phyloP scores from a whole-genome alignment of 2,113 vertebrate genomes.

The Bubo bubo region DNA sequence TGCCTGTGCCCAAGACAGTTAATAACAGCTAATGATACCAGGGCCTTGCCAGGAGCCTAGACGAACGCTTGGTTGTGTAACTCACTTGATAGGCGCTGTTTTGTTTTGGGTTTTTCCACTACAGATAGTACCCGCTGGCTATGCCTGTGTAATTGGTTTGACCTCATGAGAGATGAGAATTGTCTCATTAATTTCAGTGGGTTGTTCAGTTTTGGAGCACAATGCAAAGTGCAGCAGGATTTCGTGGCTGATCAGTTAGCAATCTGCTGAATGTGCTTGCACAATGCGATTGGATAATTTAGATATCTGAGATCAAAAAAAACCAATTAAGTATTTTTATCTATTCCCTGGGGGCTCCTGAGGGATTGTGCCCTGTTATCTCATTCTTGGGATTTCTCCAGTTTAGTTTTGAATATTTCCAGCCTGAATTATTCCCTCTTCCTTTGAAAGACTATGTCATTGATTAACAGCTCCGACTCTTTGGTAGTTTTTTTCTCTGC shows the following conservation, averaged over 20 bases:
- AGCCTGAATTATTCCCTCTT: neutral
- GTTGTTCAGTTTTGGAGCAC: constrained; percentile 23
- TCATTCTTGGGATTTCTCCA: neutral
- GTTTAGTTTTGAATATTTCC: neutral
- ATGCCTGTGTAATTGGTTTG: neutral
- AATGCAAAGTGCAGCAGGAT: constrained; percentile 10
- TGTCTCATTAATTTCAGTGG: constrained; percentile 1
- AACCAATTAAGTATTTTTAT: constrained; percentile 33
- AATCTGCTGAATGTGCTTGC: neutral
- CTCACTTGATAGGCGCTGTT: neutral
- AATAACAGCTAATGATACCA: neutral
- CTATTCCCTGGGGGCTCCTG: neutral
- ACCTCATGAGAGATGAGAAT: constrained; percentile 35
- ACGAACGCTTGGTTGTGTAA: neutral
- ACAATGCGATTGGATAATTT: neutral
- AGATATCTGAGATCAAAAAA: neutral
- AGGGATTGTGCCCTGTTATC: neutral
- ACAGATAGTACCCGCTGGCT: neutral
- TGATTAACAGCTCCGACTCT: neutral
- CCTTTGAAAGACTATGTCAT: neutral
- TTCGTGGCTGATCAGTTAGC: neutral
- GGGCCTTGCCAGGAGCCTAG: neutral
- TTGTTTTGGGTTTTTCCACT: constrained; percentile 41
- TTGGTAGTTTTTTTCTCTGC: neutral
- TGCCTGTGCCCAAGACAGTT: constrained; percentile 27